phyloP scores from a whole-genome alignment of 2,888 invertebrate species.

The Oscheius sp. region DNA sequence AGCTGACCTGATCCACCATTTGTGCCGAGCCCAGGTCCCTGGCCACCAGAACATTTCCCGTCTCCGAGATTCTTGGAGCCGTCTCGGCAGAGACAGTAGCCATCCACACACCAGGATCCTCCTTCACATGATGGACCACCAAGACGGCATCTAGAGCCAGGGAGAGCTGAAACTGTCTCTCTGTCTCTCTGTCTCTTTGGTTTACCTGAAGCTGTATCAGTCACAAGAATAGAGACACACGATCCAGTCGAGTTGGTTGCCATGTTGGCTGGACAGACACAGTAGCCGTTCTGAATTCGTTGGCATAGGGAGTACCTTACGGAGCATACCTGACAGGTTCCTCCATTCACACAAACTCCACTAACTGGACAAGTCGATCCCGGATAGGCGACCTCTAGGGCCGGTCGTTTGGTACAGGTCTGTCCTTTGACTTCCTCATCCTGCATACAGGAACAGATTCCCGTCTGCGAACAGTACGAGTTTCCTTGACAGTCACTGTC shows the following conservation, averaged over 20 bases:
- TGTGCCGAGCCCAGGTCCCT: neutral
- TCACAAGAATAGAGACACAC: constrained; percentile 41
- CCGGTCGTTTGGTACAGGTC: constrained; percentile 42
- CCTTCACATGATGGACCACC: constrained; percentile 37
- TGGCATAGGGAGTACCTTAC: too few relatives aligned
- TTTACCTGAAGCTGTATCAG: constrained; percentile 37
- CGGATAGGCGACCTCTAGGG: constrained; percentile 36
- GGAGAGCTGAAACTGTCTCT: constrained; percentile 36
- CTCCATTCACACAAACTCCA: constrained; percentile 41
- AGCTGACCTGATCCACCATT: constrained; percentile 21
- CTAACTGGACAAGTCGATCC: constrained; percentile 46
- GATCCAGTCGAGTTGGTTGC: constrained; percentile 60
- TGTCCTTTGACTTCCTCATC: constrained; percentile 48
- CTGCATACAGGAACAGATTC: constrained; percentile 52
- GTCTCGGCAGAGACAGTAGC: constrained; percentile 38
- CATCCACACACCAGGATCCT: constrained; percentile 38
- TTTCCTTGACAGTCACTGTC: constrained; percentile 52
- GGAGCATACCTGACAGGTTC: constrained; percentile 40
- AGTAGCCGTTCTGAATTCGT: constrained; percentile 36
- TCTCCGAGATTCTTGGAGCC: constrained; percentile 26
- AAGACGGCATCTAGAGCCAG: constrained; percentile 38
- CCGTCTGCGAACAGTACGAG: constrained; percentile 44
- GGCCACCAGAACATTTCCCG: constrained; percentile 8
- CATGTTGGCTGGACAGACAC: constrained; percentile 49
- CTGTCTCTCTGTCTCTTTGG: too few relatives aligned